phyloP scores from a whole-genome alignment of 2,888 invertebrate species.

The Rapana venosa region DNA sequence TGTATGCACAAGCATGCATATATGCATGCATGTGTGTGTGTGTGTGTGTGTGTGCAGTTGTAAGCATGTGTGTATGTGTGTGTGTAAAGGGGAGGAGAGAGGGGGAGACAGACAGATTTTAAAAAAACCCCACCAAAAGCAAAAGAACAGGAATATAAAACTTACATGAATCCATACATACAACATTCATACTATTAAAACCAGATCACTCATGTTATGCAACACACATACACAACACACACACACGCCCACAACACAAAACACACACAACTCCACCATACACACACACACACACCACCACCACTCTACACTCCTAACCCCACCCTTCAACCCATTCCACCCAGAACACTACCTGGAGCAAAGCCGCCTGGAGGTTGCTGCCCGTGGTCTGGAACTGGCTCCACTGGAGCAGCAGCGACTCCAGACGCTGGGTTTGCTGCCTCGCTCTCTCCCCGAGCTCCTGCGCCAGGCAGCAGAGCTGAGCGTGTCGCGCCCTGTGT shows the following conservation, averaged over 20 bases:
- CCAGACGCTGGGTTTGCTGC: background rate
- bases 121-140: too few relatives aligned
- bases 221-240: slow-evolving; percentile 2
- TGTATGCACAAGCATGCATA: too few relatives aligned
- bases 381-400: background rate
- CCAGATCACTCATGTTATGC: background rate
- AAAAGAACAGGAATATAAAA: too few relatives aligned
- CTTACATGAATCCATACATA: background rate
- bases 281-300: background rate
- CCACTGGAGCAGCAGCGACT: background rate
- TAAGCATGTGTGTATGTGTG: too few relatives aligned
- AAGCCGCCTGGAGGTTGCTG: background rate
- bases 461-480: background rate
- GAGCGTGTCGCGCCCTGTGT: background rate
- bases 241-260: background rate
- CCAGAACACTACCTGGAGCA: background rate
- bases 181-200: background rate
- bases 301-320: background rate
- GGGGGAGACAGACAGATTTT: too few relatives aligned
- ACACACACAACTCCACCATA: background rate
- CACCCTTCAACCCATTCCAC: background rate
- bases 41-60: too few relatives aligned
- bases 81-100: too few relatives aligned
- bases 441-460: background rate
- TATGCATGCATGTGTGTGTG: too few relatives aligned